A percentile compares a stretch with the other conserved stretches of the same genome.
These are phyloP conservation scores for Zaprionus taronus DNA, from an alignment of 1,140 invertebrate species.

Conservation along the genomic window DNA sequence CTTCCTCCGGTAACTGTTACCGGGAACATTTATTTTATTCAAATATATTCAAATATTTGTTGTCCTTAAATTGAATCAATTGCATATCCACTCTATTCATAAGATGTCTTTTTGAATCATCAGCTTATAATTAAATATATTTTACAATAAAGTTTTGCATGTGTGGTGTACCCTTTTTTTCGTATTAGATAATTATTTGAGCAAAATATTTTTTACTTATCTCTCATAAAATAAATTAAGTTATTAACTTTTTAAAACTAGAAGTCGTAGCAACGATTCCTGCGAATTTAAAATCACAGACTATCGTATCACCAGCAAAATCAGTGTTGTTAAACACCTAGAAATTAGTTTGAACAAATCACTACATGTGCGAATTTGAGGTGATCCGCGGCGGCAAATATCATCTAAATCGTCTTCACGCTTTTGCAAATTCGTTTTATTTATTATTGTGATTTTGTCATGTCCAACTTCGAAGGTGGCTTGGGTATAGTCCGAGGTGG, in stretches of 20 bases:
- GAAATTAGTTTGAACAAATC: not conserved
- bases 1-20: not conserved
- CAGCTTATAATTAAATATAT: not conserved
- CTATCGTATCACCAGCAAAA: not conserved
- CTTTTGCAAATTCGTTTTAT: constrained; percentile 1
- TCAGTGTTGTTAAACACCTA: constrained; percentile 1
- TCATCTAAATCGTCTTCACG: constrained; percentile 1
- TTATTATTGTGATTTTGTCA: constrained; percentile 21
- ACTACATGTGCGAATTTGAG: not conserved
- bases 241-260: not conserved
- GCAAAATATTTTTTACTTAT: too few relatives aligned
- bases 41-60: not conserved
- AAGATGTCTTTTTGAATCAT: not conserved
- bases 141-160: not conserved
- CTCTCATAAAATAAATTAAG: not conserved
- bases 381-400: constrained; percentile 16
- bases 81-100: not conserved
- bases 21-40: constrained; percentile 11
- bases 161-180: too few relatives aligned
- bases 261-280: not conserved
- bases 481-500: constrained; percentile 14
- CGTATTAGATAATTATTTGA: too few relatives aligned
- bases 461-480: constrained; percentile 37
- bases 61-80: not conserved
- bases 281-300: not conserved